Evolutionary conservation across 2,888 invertebrate species (phyloP), one percentile per base, ranked within the genome.

Genomic region (Leptogaster cylindrica): DNA sequence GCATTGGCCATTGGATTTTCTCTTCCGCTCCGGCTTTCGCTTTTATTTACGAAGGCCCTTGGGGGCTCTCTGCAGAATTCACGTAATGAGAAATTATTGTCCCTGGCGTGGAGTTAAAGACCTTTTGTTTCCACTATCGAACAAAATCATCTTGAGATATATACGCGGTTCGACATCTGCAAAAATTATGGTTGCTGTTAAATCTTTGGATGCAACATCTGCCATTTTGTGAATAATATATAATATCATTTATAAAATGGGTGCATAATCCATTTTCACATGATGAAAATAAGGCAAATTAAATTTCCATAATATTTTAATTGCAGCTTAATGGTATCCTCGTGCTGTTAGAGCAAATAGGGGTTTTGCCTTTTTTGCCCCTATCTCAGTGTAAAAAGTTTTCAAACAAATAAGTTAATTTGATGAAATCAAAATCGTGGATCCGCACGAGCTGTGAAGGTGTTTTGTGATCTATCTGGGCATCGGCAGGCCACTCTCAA

Each of bases 41-140:
- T 61, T 61, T 61, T 61, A 61, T 61, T 61, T 61, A 61, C 61
- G 27, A 27, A 44, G 61, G 41, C 61, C 61, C 61, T 61, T 61
- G 61, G 61, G 51, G 44, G 27, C 27, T 25, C 12, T 61, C n/a
- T 44, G 44, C 27, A 44, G 61, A 44, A 61, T 61, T 61, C 44
- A 27, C 41, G 44, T 61, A 61, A 61, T 61, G 61, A 61, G 61
- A 61, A 61, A 61, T 61, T 61, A 61, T 61, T 61, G 61, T 61
- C 61, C 61, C 61, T 61, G 44, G 61, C 61, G 61, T 61, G 61
- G 61, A 61, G 61, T 61, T 61, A 61, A 61, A 61, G 61, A 61
- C 61, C 61, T 61, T 61, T 61, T 61, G 61, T 61, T 61, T 61
- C 61, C 44, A 44, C 61, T 61, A 61, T 61, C 61, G 44, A 61